Evolutionary conservation across 2,113 vertebrate species (phyloP).

Genomic region (Erpornis zantholeuca): DNA sequence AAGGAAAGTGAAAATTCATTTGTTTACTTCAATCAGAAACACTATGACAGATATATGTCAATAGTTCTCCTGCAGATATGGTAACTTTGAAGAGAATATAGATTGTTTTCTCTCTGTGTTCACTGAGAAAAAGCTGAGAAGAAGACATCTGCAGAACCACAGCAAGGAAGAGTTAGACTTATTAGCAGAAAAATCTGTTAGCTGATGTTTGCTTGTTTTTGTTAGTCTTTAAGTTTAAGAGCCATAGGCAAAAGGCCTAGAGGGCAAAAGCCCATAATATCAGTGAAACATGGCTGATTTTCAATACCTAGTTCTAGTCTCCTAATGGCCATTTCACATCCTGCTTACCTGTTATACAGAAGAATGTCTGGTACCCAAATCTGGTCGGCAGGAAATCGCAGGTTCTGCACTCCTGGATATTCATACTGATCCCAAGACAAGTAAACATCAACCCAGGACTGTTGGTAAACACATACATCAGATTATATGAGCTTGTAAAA

Average conservation of each 20-base stretch:
- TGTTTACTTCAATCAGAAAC: neutral
- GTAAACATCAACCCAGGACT: constrained; percentile 86
- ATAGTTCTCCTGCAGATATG: neutral
- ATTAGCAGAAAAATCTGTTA: neutral
- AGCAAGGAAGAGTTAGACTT: neutral
- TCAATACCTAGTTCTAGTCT: neutral
- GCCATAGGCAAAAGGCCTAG: neutral
- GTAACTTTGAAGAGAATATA: neutral
- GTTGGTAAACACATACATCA: constrained; percentile 5
- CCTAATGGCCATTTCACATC: accelerated
- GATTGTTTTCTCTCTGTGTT: neutral
- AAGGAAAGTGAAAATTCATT: neutral
- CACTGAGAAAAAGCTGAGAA: neutral
- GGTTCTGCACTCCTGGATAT: constrained; percentile 85
- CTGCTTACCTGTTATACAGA: constrained; percentile 87
- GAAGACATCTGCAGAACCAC: neutral
- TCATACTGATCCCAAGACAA: constrained; percentile 83
- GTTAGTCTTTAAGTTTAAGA: neutral
- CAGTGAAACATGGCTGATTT: neutral
- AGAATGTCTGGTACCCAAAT: constrained; percentile 91
- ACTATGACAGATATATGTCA: neutral
- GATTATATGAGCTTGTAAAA: neutral
- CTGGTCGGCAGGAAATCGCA: constrained; percentile 83
- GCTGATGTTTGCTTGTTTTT: neutral
- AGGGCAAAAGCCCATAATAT: neutral